Base-by-base conservation (phyloP, 1,140 invertebrate genomes). In the Eurosta solidaginis region DNA sequence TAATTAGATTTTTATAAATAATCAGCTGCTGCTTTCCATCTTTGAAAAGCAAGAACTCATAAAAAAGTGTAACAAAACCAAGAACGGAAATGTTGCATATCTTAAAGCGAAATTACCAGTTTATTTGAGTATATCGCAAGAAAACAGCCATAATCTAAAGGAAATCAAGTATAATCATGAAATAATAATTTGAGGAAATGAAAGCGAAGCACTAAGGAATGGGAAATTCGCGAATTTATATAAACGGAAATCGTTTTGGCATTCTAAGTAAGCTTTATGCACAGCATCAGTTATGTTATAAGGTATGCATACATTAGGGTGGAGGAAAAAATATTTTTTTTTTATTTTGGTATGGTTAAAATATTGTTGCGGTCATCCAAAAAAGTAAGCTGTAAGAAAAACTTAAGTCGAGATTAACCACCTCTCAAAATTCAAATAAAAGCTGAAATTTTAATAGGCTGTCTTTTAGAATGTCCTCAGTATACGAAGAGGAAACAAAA, bases 41-140 rank as follows among this genome's bases (percentile, higher is more conserved):
- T 52, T 52, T 52, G 2, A 52, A 1, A n/a, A 9, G 73, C 20
- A 10, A 14, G 40, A 14, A 47, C 2, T 10, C 7, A 45, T 9
- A 42, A 14, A 20, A 74, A 74, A 74, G 44, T 29, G 45, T 27
- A 74, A 25, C 73, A 36, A 47, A 10, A 25, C 73, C 27, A 29
- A 25, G 25, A 47, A 12, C 73, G 73, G 44, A 74, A 74, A 74
- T 47, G 42, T 27, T 45, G 25, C 20, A 45, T 22, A 74, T 74
- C 73, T 74, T 29, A 74, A 74, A 42, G 73, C 73, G 40, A 47
- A 73, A 74, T 74, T 45, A 14, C 44, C 22, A 47, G 73, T 33
- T 74, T 74, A 74, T 74, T 74, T 74, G 73, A 45, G 17, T 12
- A 74, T 45, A 74, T 1, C 44, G 17, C 12, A 45, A 74, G 12